A percentile compares a stretch with the other conserved stretches of the same genome.
These are phyloP conservation scores for Eupithecia inturbata DNA, from an alignment of 2,888 invertebrate species.

Conservation along the genomic window DNA sequence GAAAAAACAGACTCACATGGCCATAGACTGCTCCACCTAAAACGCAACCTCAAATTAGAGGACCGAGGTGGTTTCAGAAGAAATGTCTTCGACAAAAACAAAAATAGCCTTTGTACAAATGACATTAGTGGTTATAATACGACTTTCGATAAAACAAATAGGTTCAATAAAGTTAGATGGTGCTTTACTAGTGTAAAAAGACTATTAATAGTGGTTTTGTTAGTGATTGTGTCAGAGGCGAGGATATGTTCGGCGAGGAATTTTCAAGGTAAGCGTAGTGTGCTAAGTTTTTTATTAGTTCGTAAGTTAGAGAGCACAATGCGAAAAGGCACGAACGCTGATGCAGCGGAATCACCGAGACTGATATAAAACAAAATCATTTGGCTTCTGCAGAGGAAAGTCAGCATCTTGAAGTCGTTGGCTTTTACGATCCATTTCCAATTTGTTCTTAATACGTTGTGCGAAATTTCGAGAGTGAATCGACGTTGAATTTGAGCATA, in stretches of 20 bases:
- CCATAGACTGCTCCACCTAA: slow-evolving; percentile 70
- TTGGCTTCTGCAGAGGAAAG: slow-evolving; percentile 9
- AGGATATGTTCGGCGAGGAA: slow-evolving; percentile 70
- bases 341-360: not conserved
- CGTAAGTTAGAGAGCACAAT: slow-evolving; percentile 22
- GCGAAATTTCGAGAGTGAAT: slow-evolving; percentile 8
- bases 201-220: slow-evolving; percentile 71
- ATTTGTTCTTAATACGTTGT: slow-evolving; percentile 14
- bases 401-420: slow-evolving; percentile 11
- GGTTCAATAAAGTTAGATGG: slow-evolving; percentile 65
- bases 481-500: not conserved
- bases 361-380: slow-evolving; percentile 11
- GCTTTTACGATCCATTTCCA: slow-evolving; percentile 16
- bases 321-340: slow-evolving; percentile 22
- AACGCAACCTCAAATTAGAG: slow-evolving; percentile 67
- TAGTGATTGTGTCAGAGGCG: slow-evolving; percentile 66
- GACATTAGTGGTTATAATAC: slow-evolving; percentile 63
- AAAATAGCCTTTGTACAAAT: slow-evolving; percentile 54
- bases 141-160: slow-evolving; percentile 54
- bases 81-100: slow-evolving; percentile 52
- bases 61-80: slow-evolving; percentile 70
- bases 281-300: slow-evolving; percentile 40
- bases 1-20: slow-evolving; percentile 67
- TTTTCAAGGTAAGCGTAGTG: slow-evolving; percentile 68
- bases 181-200: slow-evolving; percentile 75